Conservation (phyloP, 2,113 vertebrate species). For the Bufo bufo region DNA sequence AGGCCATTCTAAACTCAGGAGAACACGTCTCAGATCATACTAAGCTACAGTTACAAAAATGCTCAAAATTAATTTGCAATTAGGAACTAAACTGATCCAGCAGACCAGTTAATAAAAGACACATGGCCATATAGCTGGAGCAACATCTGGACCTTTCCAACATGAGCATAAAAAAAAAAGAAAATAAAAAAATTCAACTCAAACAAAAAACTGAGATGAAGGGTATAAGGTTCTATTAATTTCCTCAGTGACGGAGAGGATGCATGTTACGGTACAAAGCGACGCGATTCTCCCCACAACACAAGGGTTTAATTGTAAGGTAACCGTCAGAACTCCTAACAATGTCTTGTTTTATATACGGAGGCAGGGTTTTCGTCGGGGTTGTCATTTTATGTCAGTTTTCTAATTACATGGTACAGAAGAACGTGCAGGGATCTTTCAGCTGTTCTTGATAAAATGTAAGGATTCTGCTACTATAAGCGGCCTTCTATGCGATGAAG, state of each 20-base stretch:
- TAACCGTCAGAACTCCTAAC: conserved; percentile 32
- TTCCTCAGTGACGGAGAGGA: conserved; percentile 1
- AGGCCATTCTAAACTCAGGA: conserved; percentile 47
- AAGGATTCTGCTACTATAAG: conserved; percentile 22
- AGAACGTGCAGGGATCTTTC: conserved; percentile 41
- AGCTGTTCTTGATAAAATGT: conserved; percentile 50
- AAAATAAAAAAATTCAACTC: neutral
- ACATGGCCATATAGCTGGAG: conserved; percentile 52
- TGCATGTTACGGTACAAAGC: neutral
- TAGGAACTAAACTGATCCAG: conserved; percentile 57
- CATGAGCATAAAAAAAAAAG: neutral
- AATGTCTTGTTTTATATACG: conserved; percentile 40
- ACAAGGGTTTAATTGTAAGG: conserved; percentile 54
- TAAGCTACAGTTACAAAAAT: conserved; percentile 45
- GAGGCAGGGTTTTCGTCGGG: neutral
- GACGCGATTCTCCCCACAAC: conserved; percentile 18
- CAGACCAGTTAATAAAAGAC: conserved; percentile 53
- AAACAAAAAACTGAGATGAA: neutral
- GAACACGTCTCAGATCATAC: conserved; percentile 35
- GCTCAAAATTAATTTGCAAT: conserved; percentile 49
- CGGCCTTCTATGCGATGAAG: neutral
- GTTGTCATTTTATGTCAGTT: conserved; percentile 50
- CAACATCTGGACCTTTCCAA: conserved; percentile 50
- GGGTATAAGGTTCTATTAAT: conserved; percentile 37
- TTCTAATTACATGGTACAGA: conserved; percentile 52